Percentiles rank a stretch among this genome's conserved stretches.
Evolutionary conservation across 2,888 invertebrate genomes (phyloP).

Genomic region (Gnatocerus cornutus): DNA sequence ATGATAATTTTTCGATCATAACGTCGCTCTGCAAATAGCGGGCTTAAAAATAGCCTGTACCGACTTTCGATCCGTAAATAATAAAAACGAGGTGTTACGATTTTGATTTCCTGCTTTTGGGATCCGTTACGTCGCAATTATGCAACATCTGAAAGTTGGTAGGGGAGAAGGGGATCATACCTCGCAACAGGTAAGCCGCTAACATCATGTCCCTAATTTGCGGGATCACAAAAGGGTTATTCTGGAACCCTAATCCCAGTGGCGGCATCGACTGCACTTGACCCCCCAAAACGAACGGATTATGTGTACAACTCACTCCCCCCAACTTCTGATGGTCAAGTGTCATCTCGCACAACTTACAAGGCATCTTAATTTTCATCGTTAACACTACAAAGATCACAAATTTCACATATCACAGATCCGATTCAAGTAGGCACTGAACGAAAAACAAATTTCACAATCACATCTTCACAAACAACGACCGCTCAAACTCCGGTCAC

Average conservation of each 20-base stretch:
- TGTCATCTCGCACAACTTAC: constrained; percentile 69
- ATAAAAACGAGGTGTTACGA: too few species aligned
- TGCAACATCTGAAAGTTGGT: constrained; percentile 29
- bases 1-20: constrained; percentile 20
- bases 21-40: constrained; percentile 24
- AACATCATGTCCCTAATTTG: constrained; percentile 79
- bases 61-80: too few species aligned
- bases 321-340: constrained; percentile 65
- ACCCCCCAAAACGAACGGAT: constrained; percentile 59
- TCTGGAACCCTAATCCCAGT: constrained; percentile 68
- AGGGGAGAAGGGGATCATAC: constrained; percentile 67
- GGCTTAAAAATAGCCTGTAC: constrained; percentile 24
- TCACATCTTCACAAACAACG: constrained; percentile 29
- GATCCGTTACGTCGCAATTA: constrained; percentile 12
- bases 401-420: constrained; percentile 51
- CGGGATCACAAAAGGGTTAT: constrained; percentile 72
- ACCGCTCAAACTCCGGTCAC: neutral
- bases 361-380: constrained; percentile 68
- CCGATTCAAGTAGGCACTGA: constrained; percentile 43
- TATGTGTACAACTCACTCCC: constrained; percentile 64
- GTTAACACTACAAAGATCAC: constrained; percentile 54
- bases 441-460: neutral
- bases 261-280: constrained; percentile 61
- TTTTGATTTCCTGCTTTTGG: constrained; percentile 17
- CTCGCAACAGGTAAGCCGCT: constrained; percentile 78